Evolutionary conservation across 2,888 invertebrate species (phyloP).

Genomic region (Octonoba sinensis): DNA sequence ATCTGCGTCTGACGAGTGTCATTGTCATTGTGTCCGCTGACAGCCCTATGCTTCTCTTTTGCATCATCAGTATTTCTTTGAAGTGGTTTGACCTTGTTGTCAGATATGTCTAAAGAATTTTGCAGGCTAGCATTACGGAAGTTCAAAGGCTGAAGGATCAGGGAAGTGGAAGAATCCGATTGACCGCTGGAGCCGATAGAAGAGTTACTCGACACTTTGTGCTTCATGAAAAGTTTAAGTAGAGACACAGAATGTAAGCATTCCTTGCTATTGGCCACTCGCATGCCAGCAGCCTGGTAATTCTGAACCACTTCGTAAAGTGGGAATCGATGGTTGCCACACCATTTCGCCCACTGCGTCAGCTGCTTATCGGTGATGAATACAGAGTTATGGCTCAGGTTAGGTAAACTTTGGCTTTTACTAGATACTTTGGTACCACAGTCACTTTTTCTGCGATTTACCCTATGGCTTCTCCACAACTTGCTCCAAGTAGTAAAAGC

Average conservation of each 20-base stretch:
- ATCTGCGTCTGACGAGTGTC: slow-evolving; percentile 36
- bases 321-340: slow-evolving; percentile 67
- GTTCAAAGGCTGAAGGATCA: slow-evolving; percentile 50
- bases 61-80: slow-evolving; percentile 47
- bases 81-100: slow-evolving; percentile 51
- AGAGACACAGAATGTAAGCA: slow-evolving; percentile 63
- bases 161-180: slow-evolving; percentile 60
- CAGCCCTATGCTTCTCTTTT: slow-evolving; percentile 28
- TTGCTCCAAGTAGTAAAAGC: slow-evolving; percentile 92
- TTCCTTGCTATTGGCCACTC: slow-evolving; percentile 53
- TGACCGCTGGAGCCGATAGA: slow-evolving; percentile 52
- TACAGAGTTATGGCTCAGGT: slow-evolving; percentile 64
- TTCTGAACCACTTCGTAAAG: slow-evolving; percentile 68
- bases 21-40: slow-evolving; percentile 36
- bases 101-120: slow-evolving; percentile 45
- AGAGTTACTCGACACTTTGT: slow-evolving; percentile 67
- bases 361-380: slow-evolving; percentile 59
- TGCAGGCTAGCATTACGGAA: slow-evolving; percentile 49
- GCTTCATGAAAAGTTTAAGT: slow-evolving; percentile 66
- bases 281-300: slow-evolving; percentile 67
- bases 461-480: slow-evolving; percentile 73
- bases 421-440: slow-evolving; percentile 32
- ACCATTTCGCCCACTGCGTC: slow-evolving; percentile 57
- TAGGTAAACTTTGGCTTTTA: slow-evolving; percentile 67
- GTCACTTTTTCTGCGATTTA: slow-evolving; percentile 43